Conservation (phyloP, 1,140 invertebrate species). For the Tenebrio molitor region DNA sequence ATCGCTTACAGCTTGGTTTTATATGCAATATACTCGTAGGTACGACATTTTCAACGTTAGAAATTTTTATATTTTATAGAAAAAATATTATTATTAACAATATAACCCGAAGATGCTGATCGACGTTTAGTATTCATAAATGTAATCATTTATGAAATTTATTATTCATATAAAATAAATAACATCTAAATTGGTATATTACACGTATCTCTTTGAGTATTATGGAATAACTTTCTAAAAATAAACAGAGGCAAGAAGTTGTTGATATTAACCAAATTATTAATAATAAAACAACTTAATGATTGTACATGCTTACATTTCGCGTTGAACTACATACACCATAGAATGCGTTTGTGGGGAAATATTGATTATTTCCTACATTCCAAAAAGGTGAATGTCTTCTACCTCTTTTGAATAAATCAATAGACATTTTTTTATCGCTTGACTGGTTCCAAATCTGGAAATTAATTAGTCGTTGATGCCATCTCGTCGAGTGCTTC, state of each 20-base stretch:
- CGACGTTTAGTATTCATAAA: too few relatives aligned
- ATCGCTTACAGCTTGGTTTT: too few relatives aligned
- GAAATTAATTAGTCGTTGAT: conserved; percentile 29
- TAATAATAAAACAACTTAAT: too few relatives aligned
- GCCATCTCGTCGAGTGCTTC: background rate
- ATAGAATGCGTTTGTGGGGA: background rate
- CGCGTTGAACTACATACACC: background rate
- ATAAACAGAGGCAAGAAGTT: conserved; percentile 32
- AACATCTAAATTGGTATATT: background rate
- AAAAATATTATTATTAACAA: too few relatives aligned
- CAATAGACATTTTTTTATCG: conserved; percentile 36
- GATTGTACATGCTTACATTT: conserved; percentile 7
- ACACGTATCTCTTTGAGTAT: background rate
- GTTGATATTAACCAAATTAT: background rate
- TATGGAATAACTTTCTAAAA: conserved; percentile 54
- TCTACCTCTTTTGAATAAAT: conserved; percentile 41
- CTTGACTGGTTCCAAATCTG: conserved; percentile 43
- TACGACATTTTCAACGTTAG: too few relatives aligned
- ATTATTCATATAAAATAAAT: background rate
- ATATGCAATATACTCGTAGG: too few relatives aligned
- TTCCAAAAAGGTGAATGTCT: conserved; percentile 48
- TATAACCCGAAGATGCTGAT: too few relatives aligned
- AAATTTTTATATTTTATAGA: too few relatives aligned
- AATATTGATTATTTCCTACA: conserved; percentile 44
- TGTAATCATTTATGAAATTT: background rate